Conservation (phyloP, 2,888 invertebrate genomes). For the Zygaena filipendulae region DNA sequence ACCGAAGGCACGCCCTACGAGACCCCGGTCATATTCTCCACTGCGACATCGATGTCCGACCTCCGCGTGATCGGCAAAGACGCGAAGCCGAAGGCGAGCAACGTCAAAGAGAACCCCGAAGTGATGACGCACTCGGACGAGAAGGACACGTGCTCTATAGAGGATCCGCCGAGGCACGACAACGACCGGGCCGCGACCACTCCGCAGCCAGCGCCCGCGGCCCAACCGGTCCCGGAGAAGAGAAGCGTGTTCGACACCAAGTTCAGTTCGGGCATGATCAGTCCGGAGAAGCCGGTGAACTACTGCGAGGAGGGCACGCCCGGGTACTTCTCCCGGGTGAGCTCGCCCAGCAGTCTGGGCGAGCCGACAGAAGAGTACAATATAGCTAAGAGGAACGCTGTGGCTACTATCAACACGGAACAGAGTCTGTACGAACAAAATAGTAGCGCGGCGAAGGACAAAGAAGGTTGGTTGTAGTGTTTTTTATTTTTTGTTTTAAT, state of each 20-base stretch:
- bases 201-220: conserved; percentile 27
- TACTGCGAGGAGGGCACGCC: conserved; percentile 92
- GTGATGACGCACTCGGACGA: conserved; percentile 62
- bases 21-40: conserved; percentile 85
- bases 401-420: conserved; percentile 50
- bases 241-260: conserved; percentile 52
- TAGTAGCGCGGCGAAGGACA: conserved; percentile 44
- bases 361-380: conserved; percentile 61
- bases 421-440: conserved; percentile 36
- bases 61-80: conserved; percentile 70
- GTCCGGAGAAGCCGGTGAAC: conserved; percentile 82
- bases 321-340: conserved; percentile 77
- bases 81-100: conserved; percentile 34
- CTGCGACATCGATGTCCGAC: conserved; percentile 91
- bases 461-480: conserved; percentile 37
- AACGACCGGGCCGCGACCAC: conserved; percentile 49
- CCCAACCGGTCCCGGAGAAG: conserved; percentile 35
- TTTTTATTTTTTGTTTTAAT: background rate
- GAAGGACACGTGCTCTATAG: conserved; percentile 57
- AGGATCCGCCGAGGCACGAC: conserved; percentile 53
- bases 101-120: conserved; percentile 49
- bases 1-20: conserved; percentile 92
- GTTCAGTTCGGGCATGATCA: conserved; percentile 76
- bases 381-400: conserved; percentile 53
- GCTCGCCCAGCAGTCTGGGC: conserved; percentile 69